Conservation (phyloP, 2,888 invertebrate genomes). For the Muschampia plurimacula region DNA sequence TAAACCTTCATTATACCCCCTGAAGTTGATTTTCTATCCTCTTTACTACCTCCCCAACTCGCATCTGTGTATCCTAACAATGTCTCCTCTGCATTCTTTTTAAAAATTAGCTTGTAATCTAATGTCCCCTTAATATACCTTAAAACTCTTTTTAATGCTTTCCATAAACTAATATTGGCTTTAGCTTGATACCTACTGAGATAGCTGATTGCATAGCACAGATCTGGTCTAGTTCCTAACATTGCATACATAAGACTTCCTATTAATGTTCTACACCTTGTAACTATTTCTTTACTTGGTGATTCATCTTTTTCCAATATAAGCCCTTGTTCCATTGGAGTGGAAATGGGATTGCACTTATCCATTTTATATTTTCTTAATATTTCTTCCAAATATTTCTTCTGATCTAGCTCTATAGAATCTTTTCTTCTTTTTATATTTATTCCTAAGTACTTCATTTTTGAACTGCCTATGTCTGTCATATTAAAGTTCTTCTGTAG, state of each 20-base stretch:
- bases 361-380: background rate
- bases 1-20: constrained; percentile 41
- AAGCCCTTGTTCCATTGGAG: background rate
- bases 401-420: background rate
- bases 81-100: background rate
- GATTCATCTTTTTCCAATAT: background rate
- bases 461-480: background rate
- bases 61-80: constrained; percentile 25
- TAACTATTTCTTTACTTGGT: background rate
- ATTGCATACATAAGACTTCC: background rate
- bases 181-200: background rate
- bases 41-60: constrained; percentile 41
- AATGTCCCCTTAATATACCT: background rate
- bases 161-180: background rate
- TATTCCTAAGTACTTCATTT: background rate
- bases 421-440: background rate
- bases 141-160: background rate
- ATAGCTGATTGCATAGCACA: background rate
- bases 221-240: background rate
- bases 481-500: background rate
- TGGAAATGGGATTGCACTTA: background rate
- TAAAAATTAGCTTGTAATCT: background rate
- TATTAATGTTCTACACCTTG: background rate
- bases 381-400: background rate
- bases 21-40: constrained; percentile 40